Evolutionary conservation across 2,797 vertebrate species (phyloP), one percentile per base, ranked within the genome.

Genomic region (Heliangelus exortis): DNA sequence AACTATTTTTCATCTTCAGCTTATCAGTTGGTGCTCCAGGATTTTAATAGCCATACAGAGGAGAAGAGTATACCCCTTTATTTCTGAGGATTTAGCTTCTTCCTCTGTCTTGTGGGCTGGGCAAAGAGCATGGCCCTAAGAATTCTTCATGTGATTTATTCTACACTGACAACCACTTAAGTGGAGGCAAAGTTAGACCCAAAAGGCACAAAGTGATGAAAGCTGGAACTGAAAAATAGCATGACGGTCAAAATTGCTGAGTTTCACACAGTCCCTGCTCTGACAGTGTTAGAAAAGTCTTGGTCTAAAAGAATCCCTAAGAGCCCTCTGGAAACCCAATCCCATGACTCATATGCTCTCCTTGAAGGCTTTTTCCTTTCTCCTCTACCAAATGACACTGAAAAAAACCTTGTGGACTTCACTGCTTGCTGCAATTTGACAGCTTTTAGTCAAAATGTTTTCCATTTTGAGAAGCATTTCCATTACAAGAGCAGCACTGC

Each of bases 191-290:
- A 93, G 93, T 87, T 95, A 89, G 87, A 95, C 92, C 90, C 96
- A 96, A 96, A 94, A 95, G 96, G 93, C 95, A 94, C 91, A 91
- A 95, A 93, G 93, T 93, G 93, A 93, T 96, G 93, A 96, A 97
- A 96, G 91, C 85, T 95, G 89, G 77, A 95, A 95, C 89, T 95
- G 91, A 96, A 93, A 96, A 93, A 96, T 91, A 88, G 67, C 83
- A 92, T 89, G 92, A 93, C 95, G 94, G 83, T 96, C 89, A 95
- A 94, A 96, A 96, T 77, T 92, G 94, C 91, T 83, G 93, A 94
- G 79, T 94, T 97, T 96, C 89, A 96, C 85, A 91, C 63, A 96
- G 77, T 22, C 93, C 26, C n/a, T 75, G 51, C 93, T 96, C 76
- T 93, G 90, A 91, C 66, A 91, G 51, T 54, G 59, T 88, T 90